Conservation (phyloP, 2,113 vertebrate species). For the Lasiurus cinereus region DNA sequence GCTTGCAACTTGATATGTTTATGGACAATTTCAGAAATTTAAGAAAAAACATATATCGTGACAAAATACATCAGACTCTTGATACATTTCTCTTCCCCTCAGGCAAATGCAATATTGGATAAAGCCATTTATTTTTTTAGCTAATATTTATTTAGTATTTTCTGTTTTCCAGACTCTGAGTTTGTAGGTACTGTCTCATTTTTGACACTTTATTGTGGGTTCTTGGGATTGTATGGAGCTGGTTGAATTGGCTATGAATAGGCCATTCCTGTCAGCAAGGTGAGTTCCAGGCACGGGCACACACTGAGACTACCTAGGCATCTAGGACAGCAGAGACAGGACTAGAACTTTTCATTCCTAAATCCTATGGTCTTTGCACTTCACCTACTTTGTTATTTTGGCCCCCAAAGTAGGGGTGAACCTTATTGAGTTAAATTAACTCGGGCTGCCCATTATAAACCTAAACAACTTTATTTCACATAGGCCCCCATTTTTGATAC, state of each 20-base stretch:
- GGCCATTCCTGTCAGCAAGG: neutral
- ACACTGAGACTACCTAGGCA: neutral
- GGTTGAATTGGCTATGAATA: neutral
- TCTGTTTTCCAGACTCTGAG: neutral
- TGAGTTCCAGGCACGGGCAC: neutral
- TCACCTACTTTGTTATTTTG: neutral
- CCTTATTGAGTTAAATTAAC: neutral
- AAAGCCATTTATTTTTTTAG: constrained; percentile 13
- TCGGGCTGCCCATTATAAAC: neutral
- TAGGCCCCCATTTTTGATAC: neutral
- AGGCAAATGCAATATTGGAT: constrained; percentile 4
- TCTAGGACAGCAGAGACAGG: neutral
- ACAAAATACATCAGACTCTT: neutral
- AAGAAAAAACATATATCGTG: neutral
- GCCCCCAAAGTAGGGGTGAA: neutral
- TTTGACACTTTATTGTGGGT: neutral
- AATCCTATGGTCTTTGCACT: neutral
- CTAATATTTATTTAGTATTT: constrained; percentile 36
- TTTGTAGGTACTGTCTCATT: neutral
- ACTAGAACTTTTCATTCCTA: neutral
- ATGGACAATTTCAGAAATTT: constrained; percentile 17
- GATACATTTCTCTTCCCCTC: neutral
- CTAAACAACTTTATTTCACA: neutral
- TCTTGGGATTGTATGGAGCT: neutral
- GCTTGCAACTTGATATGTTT: neutral